Conservation (phyloP, 2,113 vertebrate genomes). For the Balaenoptera acutorostrata region DNA sequence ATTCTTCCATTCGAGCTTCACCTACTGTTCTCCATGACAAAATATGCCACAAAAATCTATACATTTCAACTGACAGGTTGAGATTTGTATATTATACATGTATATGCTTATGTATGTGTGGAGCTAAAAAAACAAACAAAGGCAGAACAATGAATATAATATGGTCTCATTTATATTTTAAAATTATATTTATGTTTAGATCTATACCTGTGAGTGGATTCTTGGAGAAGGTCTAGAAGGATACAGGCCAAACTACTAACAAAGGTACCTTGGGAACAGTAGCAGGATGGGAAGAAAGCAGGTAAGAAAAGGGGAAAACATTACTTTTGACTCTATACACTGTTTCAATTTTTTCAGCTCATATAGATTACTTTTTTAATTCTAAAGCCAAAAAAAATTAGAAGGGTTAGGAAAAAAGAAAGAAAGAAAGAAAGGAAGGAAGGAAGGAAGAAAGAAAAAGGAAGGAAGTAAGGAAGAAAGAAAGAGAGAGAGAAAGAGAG, state of each 20-base stretch:
- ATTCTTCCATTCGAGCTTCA: not conserved
- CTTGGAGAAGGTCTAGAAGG: not conserved
- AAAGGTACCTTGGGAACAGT: not conserved
- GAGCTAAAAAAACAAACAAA: not conserved
- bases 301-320: not conserved
- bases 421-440: not conserved
- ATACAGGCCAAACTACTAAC: not conserved
- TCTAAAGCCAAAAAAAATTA: not conserved
- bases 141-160: not conserved
- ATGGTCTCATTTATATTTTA: not conserved
- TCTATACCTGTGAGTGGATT: not conserved
- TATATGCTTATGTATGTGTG: not conserved
- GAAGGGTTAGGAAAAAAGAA: not conserved
- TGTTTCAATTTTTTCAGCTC: not conserved
- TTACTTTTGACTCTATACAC: not conserved
- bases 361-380: not conserved
- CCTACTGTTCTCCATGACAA: not conserved
- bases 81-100: not conserved
- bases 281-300: not conserved
- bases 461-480: not conserved
- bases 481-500: not conserved
- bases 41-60: not conserved
- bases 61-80: not conserved
- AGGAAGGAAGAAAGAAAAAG: not conserved
- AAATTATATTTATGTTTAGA: not conserved